Conservation (phyloP, 2,113 vertebrate genomes). For the Phainopepla nitens region DNA sequence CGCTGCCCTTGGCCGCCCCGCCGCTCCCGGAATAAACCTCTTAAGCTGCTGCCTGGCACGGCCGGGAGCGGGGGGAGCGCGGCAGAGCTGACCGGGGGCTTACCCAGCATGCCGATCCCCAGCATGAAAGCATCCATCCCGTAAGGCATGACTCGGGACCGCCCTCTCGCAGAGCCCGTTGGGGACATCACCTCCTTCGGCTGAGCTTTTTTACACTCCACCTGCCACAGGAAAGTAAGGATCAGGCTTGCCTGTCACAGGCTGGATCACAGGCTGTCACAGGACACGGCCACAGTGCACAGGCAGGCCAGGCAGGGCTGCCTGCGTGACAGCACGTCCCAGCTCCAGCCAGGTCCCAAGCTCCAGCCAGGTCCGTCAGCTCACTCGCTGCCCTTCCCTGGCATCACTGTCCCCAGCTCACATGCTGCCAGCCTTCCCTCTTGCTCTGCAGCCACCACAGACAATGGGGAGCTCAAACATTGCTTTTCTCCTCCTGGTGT, state of each 20-base stretch:
- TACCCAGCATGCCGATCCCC: constrained; percentile 99
- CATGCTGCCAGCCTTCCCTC: not conserved
- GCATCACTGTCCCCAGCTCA: not conserved
- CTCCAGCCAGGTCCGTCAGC: accelerated
- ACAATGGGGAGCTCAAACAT: not conserved
- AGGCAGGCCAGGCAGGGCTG: not conserved
- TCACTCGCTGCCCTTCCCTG: accelerated
- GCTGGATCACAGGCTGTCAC: not conserved
- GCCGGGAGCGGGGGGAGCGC: not conserved
- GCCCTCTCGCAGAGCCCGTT: constrained; percentile 91
- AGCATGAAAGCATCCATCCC: constrained; percentile 99
- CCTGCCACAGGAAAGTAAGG: constrained; percentile 74
- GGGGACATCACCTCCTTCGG: constrained; percentile 99
- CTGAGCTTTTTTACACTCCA: constrained; percentile 99
- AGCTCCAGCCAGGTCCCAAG: accelerated
- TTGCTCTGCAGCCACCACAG: not conserved
- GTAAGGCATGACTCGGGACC: constrained; percentile 97
- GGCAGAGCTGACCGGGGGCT: constrained; percentile 22
- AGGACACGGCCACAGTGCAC: not conserved
- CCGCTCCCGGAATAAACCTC: not conserved
- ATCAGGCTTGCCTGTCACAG: not conserved
- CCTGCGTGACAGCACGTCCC: not conserved
- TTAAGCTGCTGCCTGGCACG: not conserved
- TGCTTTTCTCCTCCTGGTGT: not conserved
- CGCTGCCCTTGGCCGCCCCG: constrained; percentile 20